These are phyloP conservation scores for Trachelus troglodyta DNA, from an alignment of 2,888 invertebrate genomes.

Conservation along the genomic window DNA sequence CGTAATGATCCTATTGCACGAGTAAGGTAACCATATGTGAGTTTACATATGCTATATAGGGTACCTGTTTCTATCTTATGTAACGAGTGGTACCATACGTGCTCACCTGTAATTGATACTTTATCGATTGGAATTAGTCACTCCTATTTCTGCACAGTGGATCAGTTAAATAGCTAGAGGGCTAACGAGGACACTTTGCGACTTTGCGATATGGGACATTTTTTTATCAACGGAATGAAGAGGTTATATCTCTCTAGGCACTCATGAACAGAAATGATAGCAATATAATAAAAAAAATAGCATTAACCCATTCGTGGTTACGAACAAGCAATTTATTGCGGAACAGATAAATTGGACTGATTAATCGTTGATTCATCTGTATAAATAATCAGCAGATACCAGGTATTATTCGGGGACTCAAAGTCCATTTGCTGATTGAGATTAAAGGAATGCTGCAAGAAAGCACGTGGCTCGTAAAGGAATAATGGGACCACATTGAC, in stretches of 20 bases:
- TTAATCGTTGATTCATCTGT: not conserved
- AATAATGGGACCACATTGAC: not conserved
- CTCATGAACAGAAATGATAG: not conserved
- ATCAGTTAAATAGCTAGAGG: not conserved
- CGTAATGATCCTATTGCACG: conserved; percentile 6
- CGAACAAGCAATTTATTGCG: not conserved
- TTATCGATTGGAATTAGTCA: conserved; percentile 27
- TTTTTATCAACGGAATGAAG: not conserved
- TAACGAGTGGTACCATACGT: conserved; percentile 31
- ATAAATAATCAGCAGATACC: not conserved
- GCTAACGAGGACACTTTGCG: not conserved
- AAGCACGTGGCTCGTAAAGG: not conserved
- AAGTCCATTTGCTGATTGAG: not conserved
- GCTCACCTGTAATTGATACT: conserved; percentile 16
- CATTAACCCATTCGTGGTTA: too few relatives aligned
- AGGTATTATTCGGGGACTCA: not conserved
- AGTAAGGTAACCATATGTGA: not conserved
- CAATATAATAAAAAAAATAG: too few relatives aligned
- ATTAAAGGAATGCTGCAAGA: not conserved
- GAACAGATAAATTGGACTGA: not conserved
- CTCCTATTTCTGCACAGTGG: conserved; percentile 29
- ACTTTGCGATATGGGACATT: not conserved
- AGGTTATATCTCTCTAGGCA: not conserved
- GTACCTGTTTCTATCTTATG: conserved; percentile 27
- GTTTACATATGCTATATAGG: not conserved